Evolutionary conservation across 2,113 vertebrate genomes (phyloP).

Genomic region (Mesocricetus auratus): DNA sequence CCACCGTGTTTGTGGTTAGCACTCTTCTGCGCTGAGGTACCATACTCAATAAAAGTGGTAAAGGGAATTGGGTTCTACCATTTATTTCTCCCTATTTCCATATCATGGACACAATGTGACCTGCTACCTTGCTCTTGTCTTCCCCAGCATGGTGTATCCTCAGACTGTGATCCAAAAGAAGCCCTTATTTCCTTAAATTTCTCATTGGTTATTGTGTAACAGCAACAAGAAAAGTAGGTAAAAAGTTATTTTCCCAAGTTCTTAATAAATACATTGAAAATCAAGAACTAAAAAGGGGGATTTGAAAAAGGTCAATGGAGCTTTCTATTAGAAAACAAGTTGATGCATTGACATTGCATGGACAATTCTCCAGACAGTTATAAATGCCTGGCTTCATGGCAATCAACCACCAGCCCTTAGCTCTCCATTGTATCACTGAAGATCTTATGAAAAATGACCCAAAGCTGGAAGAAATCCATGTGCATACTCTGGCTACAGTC

Average conservation of each 20-base stretch:
- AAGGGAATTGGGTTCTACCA: background rate
- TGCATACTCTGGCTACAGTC: background rate
- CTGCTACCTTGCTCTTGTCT: background rate
- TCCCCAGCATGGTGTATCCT: no score
- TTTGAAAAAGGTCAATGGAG: background rate
- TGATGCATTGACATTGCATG: background rate
- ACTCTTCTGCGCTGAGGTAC: background rate
- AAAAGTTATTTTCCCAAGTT: background rate
- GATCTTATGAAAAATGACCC: background rate
- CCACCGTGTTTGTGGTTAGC: background rate
- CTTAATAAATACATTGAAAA: background rate
- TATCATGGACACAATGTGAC: background rate
- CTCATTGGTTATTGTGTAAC: background rate
- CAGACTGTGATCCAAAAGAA: background rate
- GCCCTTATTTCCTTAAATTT: background rate
- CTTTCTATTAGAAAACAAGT: background rate
- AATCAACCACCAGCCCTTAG: background rate
- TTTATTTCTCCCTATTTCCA: background rate
- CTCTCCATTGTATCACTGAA: background rate
- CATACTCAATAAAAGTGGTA: background rate
- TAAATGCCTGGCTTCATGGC: background rate
- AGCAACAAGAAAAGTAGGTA: background rate
- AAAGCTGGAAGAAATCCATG: background rate
- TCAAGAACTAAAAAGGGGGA: background rate
- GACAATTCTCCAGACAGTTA: background rate